phyloP scores from a whole-genome alignment of 2,797 vertebrate genomes.

The Chloroceryle inda region DNA sequence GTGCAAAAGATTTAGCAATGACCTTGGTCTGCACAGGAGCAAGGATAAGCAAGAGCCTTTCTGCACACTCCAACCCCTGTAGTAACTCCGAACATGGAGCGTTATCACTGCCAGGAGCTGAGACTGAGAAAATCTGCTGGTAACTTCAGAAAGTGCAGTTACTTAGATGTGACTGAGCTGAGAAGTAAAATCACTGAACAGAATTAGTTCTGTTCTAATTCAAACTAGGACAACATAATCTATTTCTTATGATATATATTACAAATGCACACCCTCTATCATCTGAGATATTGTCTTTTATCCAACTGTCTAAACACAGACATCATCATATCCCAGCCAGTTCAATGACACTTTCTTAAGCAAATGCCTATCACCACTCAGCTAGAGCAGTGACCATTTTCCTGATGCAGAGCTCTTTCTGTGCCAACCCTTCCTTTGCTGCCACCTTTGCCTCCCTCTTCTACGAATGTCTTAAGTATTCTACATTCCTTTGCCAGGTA shows the following conservation, averaged over 20 bases:
- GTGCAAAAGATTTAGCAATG: background rate
- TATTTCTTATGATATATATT: background rate
- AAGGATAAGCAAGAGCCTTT: background rate
- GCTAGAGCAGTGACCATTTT: background rate
- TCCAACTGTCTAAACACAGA: background rate
- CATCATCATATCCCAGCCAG: background rate
- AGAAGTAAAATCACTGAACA: no score
- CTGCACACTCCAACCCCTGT: background rate
- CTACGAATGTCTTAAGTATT: background rate
- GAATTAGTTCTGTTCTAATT: no score
- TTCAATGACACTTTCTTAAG: background rate
- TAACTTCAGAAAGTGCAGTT: no score
- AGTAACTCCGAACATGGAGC: background rate
- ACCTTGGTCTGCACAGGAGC: background rate
- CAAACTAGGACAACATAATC: no score
- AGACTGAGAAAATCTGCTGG: no score
- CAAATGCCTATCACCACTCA: background rate
- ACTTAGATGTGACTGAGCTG: no score
- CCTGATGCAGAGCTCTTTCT: background rate
- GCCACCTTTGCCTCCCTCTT: background rate
- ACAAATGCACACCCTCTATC: background rate
- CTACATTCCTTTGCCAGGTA: background rate
- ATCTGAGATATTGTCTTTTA: background rate
- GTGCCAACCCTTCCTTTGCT: background rate
- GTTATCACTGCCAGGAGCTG: no score